These are phyloP conservation scores for Drosophila lacicola DNA, from an alignment of 2,888 invertebrate genomes.

Conservation along the genomic window DNA sequence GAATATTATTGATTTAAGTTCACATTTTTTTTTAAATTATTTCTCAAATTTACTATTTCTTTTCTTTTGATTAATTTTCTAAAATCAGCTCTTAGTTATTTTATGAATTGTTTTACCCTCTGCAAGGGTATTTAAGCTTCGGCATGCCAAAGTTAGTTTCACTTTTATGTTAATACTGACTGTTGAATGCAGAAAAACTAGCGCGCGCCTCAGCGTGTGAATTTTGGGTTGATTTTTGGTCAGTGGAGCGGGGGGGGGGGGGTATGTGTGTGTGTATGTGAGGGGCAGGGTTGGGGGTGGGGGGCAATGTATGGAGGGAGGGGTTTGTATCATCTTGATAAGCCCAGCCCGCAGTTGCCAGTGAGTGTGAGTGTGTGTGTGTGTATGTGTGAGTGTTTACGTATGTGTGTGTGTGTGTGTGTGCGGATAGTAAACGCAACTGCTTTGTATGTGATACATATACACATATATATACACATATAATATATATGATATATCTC, in stretches of 20 bases:
- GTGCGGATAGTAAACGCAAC: conserved; percentile 58
- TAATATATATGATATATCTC: conserved; percentile 62
- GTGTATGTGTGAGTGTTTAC: background rate
- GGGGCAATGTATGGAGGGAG: conserved; percentile 18
- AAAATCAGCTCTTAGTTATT: background rate
- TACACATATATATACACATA: conserved; percentile 37
- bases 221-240: conserved; percentile 7
- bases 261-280: background rate
- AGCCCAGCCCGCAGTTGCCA: conserved; percentile 48
- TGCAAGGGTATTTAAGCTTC: conserved; percentile 41
- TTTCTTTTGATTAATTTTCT: background rate
- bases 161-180: conserved; percentile 46
- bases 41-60: background rate
- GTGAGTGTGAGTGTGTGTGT: conserved; percentile 11
- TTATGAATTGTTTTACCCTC: background rate
- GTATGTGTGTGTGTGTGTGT: conserved; percentile 20
- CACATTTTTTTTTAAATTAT: background rate
- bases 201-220: conserved; percentile 40
- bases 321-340: conserved; percentile 41
- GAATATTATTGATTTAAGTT: background rate
- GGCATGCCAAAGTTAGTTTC: conserved; percentile 24
- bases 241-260: background rate
- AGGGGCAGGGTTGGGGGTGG: background rate
- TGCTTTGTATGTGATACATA: conserved; percentile 57
- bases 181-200: conserved; percentile 54